Evolutionary conservation across 2,888 invertebrate species (phyloP), one percentile per base, ranked within the genome.

Genomic region (Protophormia terraenovae): DNA sequence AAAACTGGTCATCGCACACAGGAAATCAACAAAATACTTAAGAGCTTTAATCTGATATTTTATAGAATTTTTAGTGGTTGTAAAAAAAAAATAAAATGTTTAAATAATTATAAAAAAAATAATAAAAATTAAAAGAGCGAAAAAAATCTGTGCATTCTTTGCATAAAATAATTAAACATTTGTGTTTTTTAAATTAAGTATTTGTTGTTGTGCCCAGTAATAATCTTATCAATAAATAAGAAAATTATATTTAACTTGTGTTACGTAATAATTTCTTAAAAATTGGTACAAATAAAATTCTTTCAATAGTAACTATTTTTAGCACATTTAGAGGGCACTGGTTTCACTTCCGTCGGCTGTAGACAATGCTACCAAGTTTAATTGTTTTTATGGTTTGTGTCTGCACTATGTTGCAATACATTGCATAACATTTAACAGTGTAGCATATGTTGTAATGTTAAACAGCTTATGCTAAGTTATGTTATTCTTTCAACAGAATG

Each of bases 341-440:
- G 1, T 32, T 29, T 38, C 47, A 79, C n/a, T 27, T 85, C 85
- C 82, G 85, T 22, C 47, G 47, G 38, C 10, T 47, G 14, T 27
- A 3, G 2, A 16, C 62, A 85, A 82, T 82, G 85, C 75, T 82
- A 85, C 85, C 85, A 82, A 85, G 85, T 85, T 71, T 50, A 24
- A 10, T 45, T 72, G 32, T 0, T n/a, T n/a, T 5, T 14, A 3
- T 45, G 85, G 85, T 85, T 85, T 75, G 58, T 82, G 85, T 75
- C 85, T 75, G 32, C 19, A 62, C 73, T 85, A 76, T 75, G 47
- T 58, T 71, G 85, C 78, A 82, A 58, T 58, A 50, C 27, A 16
- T 71, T 78, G 47, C 55, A 50, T 47, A 38, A 67, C 27, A 58
- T 16, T 19, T 72, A 12, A 77, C 27, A 62, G 19, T 53, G 32